Evolutionary conservation across 2,888 invertebrate genomes (phyloP).

Genomic region (Protula sp.): DNA sequence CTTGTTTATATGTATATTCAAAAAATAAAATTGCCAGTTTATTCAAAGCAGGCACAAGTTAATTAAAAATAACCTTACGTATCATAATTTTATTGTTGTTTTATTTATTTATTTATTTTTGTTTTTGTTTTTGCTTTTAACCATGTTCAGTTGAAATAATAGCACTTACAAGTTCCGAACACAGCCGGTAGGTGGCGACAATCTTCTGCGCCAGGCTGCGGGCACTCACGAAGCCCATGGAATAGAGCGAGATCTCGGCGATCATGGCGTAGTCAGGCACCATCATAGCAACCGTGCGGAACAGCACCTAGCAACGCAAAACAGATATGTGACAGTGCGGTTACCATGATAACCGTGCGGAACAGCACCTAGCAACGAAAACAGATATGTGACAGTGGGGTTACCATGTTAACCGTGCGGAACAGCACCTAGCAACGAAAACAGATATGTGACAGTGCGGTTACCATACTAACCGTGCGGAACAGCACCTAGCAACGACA

Average conservation of each 20-base stretch:
- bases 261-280: conserved; percentile 54
- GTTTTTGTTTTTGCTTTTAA: too few species aligned
- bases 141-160: too few species aligned
- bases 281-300: conserved; percentile 54
- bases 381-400: not conserved
- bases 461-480: conserved; percentile 54
- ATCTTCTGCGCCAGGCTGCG: conserved; percentile 49
- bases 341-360: conserved; percentile 54
- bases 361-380: conserved; percentile 42
- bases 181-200: conserved; percentile 51
- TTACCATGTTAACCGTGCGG: conserved; percentile 54
- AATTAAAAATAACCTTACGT: too few species aligned
- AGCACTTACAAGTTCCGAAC: conserved; percentile 50
- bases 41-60: too few species aligned
- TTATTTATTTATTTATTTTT: too few species aligned
- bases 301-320: conserved; percentile 38
- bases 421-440: conserved; percentile 42
- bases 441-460: not conserved
- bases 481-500: conserved; percentile 41
- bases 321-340: not conserved
- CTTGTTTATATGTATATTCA: too few species aligned
- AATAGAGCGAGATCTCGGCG: conserved; percentile 52
- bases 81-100: too few species aligned
- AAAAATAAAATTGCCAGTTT: too few species aligned
- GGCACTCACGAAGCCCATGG: conserved; percentile 54